phyloP scores from a whole-genome alignment of 2,113 vertebrate species.

The Pollimyrus isidori region DNA sequence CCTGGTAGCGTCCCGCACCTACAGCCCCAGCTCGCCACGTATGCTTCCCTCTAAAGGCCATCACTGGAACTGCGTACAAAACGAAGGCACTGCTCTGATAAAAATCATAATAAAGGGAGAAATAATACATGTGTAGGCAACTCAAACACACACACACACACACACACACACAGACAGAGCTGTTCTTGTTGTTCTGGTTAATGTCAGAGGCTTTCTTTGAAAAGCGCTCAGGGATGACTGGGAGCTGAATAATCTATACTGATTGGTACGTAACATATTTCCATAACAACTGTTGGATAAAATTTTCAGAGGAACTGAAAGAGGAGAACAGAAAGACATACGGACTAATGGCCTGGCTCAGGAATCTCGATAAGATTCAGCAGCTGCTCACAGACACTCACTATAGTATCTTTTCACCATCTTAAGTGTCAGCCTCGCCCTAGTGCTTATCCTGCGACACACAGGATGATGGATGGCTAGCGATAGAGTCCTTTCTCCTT shows the following conservation, averaged over 20 bases:
- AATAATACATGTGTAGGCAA: not conserved
- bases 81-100: not conserved
- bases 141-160: not conserved
- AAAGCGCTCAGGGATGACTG: not conserved
- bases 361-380: not conserved
- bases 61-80: slow-evolving; percentile 38
- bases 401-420: not conserved
- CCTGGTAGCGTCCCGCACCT: slow-evolving; percentile 20
- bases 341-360: not conserved
- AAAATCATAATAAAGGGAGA: not conserved
- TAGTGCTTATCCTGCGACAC: not conserved
- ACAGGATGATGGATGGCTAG: not conserved
- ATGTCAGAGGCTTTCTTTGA: not conserved
- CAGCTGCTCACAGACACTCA: not conserved
- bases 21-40: slow-evolving; percentile 40
- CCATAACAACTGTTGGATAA: slow-evolving; percentile 3
- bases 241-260: not conserved
- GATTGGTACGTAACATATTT: not conserved
- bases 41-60: slow-evolving; percentile 58
- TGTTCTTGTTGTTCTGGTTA: not conserved
- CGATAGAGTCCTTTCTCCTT: not conserved
- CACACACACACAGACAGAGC: not conserved
- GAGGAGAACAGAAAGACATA: not conserved
- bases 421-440: not conserved
- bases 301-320: not conserved